Percentiles rank a stretch among this genome's conserved stretches.
Evolutionary conservation across 2,113 vertebrate genomes (phyloP).

Genomic region (Epinephelus fuscoguttatus): DNA sequence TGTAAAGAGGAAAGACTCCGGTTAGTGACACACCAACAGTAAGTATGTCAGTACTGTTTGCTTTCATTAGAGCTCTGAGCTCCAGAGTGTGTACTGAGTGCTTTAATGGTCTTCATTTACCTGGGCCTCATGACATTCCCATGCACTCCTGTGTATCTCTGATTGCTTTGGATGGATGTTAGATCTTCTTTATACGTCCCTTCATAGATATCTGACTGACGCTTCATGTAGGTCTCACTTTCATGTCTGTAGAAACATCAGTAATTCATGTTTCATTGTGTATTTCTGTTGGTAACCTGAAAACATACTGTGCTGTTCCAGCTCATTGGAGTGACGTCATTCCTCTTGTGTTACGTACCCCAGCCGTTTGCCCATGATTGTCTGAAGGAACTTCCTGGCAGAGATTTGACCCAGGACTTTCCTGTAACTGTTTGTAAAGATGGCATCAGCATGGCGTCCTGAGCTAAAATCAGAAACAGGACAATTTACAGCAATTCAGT

Average conservation of each 20-base stretch:
- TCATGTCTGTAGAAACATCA: constrained; percentile 52
- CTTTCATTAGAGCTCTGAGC: neutral
- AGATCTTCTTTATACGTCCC: constrained; percentile 82
- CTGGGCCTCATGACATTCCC: constrained; percentile 53
- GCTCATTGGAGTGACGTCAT: neutral
- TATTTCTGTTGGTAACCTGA: neutral
- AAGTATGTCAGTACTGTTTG: no score
- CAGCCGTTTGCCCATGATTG: constrained; percentile 90
- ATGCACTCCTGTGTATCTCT: constrained; percentile 68
- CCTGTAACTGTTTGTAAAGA: constrained; percentile 95
- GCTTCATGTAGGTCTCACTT: constrained; percentile 76
- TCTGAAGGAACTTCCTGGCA: constrained; percentile 92
- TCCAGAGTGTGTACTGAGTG: neutral
- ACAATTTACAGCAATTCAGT: neutral
- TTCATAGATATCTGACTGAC: constrained; percentile 78
- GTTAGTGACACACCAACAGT: neutral
- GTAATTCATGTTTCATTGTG: neutral
- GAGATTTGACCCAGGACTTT: constrained; percentile 94
- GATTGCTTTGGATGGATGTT: constrained; percentile 78
- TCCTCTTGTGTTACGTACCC: constrained; percentile 82
- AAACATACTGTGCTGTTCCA: neutral
- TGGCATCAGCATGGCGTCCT: constrained; percentile 92
- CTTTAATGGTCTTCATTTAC: constrained; percentile 24
- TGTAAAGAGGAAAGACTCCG: constrained; percentile 42
- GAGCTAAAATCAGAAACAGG: constrained; percentile 76